Percentiles rank a stretch among this genome's conserved stretches.
Evolutionary conservation across 2,888 invertebrate genomes (phyloP).

Genomic region (Drosophila picticornis): DNA sequence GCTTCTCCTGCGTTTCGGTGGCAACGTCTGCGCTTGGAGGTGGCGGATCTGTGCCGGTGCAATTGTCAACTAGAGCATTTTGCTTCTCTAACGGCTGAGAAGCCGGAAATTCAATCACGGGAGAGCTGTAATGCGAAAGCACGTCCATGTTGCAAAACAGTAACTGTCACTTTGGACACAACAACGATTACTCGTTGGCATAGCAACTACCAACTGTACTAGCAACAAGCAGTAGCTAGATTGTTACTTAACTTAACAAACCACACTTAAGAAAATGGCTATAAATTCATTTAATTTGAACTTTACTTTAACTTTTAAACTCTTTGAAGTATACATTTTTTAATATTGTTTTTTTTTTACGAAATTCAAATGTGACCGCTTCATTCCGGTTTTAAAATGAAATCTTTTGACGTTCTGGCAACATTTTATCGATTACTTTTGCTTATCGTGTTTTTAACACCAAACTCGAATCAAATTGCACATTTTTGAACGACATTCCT

Average conservation of each 20-base stretch:
- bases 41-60: conserved; percentile 79
- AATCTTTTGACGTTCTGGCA: background rate
- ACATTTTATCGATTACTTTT: conserved; percentile 16
- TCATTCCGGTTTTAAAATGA: background rate
- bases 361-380: background rate
- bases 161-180: conserved; percentile 11
- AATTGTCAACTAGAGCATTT: conserved; percentile 78
- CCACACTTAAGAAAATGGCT: background rate
- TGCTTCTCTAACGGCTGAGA: conserved; percentile 84
- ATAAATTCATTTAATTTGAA: background rate
- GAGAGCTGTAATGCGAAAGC: conserved; percentile 85
- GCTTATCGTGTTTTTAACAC: background rate
- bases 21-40: conserved; percentile 59
- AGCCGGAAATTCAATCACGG: conserved; percentile 86
- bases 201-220: conserved; percentile 29
- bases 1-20: conserved; percentile 69
- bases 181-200: conserved; percentile 23
- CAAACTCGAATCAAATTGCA: background rate
- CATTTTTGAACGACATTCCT: background rate
- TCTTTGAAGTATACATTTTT: background rate
- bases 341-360: background rate
- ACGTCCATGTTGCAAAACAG: conserved; percentile 81
- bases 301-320: too few relatives aligned
- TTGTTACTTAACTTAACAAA: background rate
- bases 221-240: background rate